These are phyloP conservation scores for Labia minor DNA, from an alignment of 2,888 invertebrate genomes.

Conservation along the genomic window DNA sequence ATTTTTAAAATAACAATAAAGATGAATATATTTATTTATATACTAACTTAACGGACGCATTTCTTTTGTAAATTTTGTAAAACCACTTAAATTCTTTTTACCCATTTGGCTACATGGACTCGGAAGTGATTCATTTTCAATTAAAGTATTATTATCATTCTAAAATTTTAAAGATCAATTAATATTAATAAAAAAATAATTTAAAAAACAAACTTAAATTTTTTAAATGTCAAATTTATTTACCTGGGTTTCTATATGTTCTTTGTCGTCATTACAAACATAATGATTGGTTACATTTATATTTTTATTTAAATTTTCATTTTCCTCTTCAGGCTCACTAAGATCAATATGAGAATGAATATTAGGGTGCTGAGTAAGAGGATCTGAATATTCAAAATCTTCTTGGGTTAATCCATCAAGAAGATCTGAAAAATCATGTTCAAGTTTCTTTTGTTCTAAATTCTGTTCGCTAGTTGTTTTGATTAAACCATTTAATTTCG, in stretches of 20 bases:
- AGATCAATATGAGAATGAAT: background rate
- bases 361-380: background rate
- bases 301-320: background rate
- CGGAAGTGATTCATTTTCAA: conserved; percentile 17
- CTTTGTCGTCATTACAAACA: too few species aligned
- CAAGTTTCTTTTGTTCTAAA: background rate
- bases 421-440: background rate
- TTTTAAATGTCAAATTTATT: too few species aligned
- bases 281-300: background rate
- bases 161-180: too few species aligned
- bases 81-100: conserved; percentile 30
- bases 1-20: too few species aligned
- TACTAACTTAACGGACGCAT: conserved; percentile 34
- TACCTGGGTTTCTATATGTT: too few species aligned
- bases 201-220: too few species aligned
- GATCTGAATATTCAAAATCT: background rate
- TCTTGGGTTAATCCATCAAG: background rate
- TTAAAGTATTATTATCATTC: background rate
- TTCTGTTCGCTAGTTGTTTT: background rate
- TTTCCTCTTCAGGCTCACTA: background rate
- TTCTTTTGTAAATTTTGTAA: conserved; percentile 35
- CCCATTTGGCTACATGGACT: conserved; percentile 33
- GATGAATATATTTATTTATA: too few species aligned
- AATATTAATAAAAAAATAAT: too few species aligned
- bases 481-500: too few species aligned